phyloP scores from a whole-genome alignment of 2,888 invertebrate genomes.

The Drosophila robusta region DNA sequence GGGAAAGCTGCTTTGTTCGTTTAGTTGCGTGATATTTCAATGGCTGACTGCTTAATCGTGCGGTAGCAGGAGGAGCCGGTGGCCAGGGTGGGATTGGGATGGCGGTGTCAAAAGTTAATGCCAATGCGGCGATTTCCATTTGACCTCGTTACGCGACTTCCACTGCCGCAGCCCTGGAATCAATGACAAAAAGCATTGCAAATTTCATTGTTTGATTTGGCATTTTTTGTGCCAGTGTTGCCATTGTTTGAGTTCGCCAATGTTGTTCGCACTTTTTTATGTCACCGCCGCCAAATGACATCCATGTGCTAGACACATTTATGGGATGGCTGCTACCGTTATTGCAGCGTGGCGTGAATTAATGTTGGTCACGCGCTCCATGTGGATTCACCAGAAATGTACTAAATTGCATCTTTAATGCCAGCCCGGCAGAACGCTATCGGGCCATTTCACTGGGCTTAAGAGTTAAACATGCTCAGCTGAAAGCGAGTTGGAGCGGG shows the following conservation, averaged over 20 bases:
- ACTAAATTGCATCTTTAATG: slow-evolving; percentile 19
- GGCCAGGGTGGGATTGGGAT: not conserved
- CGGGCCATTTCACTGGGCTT: not conserved
- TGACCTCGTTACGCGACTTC: slow-evolving; percentile 72
- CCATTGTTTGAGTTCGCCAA: slow-evolving; percentile 63
- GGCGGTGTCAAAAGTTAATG: slow-evolving; percentile 76
- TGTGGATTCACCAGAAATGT: slow-evolving; percentile 30
- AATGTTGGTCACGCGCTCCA: slow-evolving; percentile 35
- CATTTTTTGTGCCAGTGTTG: slow-evolving; percentile 10
- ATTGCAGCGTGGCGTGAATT: slow-evolving; percentile 6
- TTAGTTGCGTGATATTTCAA: slow-evolving; percentile 76
- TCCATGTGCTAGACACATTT: slow-evolving; percentile 24
- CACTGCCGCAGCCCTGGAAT: slow-evolving; percentile 40
- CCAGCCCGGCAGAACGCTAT: not conserved
- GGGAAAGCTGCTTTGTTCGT: slow-evolving; percentile 68
- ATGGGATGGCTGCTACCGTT: not conserved
- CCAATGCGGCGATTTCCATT: slow-evolving; percentile 78
- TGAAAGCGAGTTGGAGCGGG: no score
- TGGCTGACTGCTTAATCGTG: slow-evolving; percentile 76
- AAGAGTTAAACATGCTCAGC: no score
- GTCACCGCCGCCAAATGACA: slow-evolving; percentile 70
- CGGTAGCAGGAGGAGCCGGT: slow-evolving; percentile 24
- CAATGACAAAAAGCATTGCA: slow-evolving; percentile 66
- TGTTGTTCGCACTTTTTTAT: slow-evolving; percentile 63
- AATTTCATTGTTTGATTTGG: slow-evolving; percentile 71